A percentile compares a stretch with the other conserved stretches of the same genome.
Conservation (phyloP, 2,888 invertebrate species). For the Tiphia femorata region DNA sequence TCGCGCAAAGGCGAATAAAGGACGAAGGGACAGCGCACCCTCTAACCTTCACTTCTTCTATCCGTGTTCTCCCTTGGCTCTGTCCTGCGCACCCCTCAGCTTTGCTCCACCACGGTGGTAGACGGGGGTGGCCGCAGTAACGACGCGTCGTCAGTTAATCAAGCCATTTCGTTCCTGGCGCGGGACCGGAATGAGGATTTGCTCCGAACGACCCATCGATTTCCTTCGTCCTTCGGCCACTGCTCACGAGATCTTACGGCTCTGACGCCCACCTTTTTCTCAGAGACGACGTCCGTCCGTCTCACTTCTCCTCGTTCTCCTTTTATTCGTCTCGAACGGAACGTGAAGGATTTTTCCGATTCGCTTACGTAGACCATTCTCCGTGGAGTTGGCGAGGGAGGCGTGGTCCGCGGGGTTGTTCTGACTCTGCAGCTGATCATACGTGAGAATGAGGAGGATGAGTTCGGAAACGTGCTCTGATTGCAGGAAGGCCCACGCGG, state of each 20-base stretch:
- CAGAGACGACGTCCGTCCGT: background rate
- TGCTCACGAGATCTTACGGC: too few species aligned
- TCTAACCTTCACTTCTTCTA: conserved; percentile 41
- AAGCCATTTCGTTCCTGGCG: conserved; percentile 66
- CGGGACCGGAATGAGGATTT: conserved; percentile 56
- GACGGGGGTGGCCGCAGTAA: conserved; percentile 60
- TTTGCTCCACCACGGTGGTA: conserved; percentile 44
- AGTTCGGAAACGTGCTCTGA: too few species aligned
- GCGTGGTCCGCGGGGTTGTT: too few species aligned
- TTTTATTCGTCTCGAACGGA: background rate
- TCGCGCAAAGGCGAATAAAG: conserved; percentile 49
- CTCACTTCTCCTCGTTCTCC: background rate
- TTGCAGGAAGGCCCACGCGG: too few species aligned
- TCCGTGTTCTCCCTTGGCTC: background rate
- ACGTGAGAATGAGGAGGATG: too few species aligned
- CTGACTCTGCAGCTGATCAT: too few species aligned
- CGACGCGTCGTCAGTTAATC: conserved; percentile 67
- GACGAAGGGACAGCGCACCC: conserved; percentile 42
- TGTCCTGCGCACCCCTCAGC: conserved; percentile 43
- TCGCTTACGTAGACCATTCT: too few species aligned
- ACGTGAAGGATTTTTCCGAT: background rate
- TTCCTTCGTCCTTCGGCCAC: conserved; percentile 35
- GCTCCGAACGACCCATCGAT: conserved; percentile 40
- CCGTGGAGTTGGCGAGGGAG: too few species aligned
- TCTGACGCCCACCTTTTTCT: conserved; percentile 26